Evolutionary conservation across 2,888 invertebrate genomes (phyloP).

Genomic region (Meghimatium bilineatum): DNA sequence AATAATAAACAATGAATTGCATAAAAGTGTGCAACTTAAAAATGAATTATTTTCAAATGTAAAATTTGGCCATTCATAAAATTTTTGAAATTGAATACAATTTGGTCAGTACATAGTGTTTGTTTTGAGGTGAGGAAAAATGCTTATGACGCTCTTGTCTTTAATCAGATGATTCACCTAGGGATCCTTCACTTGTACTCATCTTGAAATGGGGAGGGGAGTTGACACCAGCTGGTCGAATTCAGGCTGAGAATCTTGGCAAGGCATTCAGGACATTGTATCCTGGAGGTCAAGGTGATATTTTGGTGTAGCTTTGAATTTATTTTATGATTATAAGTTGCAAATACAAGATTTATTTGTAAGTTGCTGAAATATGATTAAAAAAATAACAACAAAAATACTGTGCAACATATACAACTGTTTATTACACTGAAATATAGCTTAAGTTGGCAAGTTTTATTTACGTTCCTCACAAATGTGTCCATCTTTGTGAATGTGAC

Average conservation of each 20-base stretch:
- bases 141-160: not conserved
- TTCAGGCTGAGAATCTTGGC: conserved; percentile 97
- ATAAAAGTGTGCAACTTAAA: too few relatives aligned
- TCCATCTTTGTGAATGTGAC: too few relatives aligned
- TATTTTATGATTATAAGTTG: not conserved
- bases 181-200: conserved; percentile 94
- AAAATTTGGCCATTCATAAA: too few relatives aligned
- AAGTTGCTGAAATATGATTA: too few relatives aligned
- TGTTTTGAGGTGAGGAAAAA: not conserved
- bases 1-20: too few relatives aligned
- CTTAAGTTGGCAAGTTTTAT: too few relatives aligned
- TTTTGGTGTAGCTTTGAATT: not conserved
- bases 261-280: conserved; percentile 99
- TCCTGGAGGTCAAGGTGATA: conserved; percentile 90
- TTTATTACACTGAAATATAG: too few relatives aligned
- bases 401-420: too few relatives aligned
- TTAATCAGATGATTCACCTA: conserved; percentile 84
- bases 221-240: conserved; percentile 96
- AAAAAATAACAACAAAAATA: too few relatives aligned
- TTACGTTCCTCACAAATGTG: too few relatives aligned
- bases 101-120: not conserved
- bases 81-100: too few relatives aligned
- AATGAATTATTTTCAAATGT: too few relatives aligned
- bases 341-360: not conserved
- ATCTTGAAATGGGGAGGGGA: conserved; percentile 99